phyloP scores from a whole-genome alignment of 2,797 vertebrate species.

The Pseudotriccus pelzelni region DNA sequence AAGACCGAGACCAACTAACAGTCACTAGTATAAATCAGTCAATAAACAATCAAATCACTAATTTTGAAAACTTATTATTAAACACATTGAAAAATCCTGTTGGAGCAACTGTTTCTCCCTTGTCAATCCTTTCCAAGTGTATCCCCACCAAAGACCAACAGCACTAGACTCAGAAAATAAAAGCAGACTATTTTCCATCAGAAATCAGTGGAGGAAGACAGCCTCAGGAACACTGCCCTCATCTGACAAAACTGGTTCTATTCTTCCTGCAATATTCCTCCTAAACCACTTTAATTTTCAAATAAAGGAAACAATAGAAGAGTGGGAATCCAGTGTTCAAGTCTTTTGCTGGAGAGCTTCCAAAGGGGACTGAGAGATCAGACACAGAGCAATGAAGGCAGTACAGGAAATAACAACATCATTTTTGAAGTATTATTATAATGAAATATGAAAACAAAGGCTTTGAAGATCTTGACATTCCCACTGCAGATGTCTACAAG shows the following conservation, averaged over 20 bases:
- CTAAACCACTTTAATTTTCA: background rate
- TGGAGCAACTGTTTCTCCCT: background rate
- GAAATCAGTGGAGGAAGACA: slow-evolving; percentile 1
- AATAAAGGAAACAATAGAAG: background rate
- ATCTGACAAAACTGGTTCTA: slow-evolving; percentile 4
- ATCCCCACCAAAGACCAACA: background rate
- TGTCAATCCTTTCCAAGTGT: background rate
- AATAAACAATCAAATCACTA: background rate
- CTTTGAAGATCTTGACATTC: background rate
- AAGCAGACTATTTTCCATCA: background rate
- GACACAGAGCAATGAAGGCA: background rate
- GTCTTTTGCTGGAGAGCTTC: background rate
- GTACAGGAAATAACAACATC: background rate
- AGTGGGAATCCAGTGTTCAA: background rate
- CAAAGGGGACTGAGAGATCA: background rate
- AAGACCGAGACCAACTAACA: background rate
- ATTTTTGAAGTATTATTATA: background rate
- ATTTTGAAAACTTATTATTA: background rate
- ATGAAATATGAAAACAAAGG: background rate
- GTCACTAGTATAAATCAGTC: background rate
- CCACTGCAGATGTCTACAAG: background rate
- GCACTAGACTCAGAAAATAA: background rate
- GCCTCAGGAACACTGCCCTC: background rate
- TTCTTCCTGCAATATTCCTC: background rate
- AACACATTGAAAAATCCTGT: background rate